Evolutionary conservation across 2,113 vertebrate species (phyloP).

Genomic region (Candoia aspera): DNA sequence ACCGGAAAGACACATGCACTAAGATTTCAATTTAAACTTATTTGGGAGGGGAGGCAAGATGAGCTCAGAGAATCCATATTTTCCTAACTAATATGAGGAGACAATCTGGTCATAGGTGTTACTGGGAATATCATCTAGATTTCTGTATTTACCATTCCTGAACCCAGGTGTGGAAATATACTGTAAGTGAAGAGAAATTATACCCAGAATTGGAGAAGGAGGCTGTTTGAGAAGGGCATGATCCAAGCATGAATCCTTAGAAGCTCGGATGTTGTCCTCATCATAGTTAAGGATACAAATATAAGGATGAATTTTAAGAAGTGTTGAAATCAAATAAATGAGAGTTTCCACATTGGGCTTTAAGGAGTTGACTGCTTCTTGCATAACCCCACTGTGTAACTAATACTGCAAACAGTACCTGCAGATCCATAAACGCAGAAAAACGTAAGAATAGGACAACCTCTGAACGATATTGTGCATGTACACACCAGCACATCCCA

Average conservation of each 20-base stretch:
- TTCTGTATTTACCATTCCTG: conserved; percentile 45
- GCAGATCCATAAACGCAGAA: neutral
- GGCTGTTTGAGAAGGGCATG: conserved; percentile 68
- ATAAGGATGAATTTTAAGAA: conserved; percentile 37
- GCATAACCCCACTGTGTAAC: neutral
- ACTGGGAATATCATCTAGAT: conserved; percentile 38
- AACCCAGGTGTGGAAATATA: conserved; percentile 25
- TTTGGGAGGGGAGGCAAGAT: conserved; percentile 13
- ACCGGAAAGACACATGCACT: conserved; percentile 52
- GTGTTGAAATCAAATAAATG: neutral
- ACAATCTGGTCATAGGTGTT: conserved; percentile 53
- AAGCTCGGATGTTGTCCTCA: conserved; percentile 44
- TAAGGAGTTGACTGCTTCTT: neutral
- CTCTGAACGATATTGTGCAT: neutral
- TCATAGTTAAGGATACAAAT: conserved; percentile 52
- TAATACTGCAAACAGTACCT: neutral
- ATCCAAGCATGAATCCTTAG: conserved; percentile 59
- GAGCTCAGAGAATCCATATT: conserved; percentile 51
- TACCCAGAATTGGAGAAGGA: conserved; percentile 48
- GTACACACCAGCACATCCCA: neutral
- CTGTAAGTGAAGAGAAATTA: conserved; percentile 29
- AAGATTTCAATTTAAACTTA: conserved; percentile 61
- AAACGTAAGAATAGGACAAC: neutral
- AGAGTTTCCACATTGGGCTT: neutral
- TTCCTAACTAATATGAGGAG: conserved; percentile 30